Evolutionary conservation across 2,797 vertebrate genomes (phyloP), one percentile per base, ranked within the genome.

Genomic region (Mus caroli): DNA sequence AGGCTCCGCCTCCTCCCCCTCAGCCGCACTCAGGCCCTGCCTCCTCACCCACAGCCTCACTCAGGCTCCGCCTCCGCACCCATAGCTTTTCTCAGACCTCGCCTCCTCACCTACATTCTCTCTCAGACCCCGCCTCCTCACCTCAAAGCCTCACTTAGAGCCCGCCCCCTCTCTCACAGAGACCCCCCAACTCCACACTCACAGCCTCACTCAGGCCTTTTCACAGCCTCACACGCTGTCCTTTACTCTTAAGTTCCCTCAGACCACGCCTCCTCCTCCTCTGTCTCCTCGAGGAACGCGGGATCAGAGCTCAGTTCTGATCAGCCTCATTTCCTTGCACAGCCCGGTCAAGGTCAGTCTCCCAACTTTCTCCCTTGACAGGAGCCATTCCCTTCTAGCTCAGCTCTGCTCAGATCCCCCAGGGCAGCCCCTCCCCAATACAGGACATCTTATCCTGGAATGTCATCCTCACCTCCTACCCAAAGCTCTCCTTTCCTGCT

Each of bases 381-480:
- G 43, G 0, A 15, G 6, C 26, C 11, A 17, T 6, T 46, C 4
- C n/a, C 26, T 22, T 31, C 7, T 14, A 4, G 24, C 60, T 1
- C 22, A 73, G 40, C 67, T 22, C 34, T 12, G 4, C 12, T 14
- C 14, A 24, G 14, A 58, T 50, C 37, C 28, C 19, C 17, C 10
- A 31, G 28, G 60, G 43, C 77, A 6, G 77, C 34, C 0, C 9
- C 31, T 28, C 71, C 46, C 11, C 46, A 14, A 15, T 6, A 14
- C 24, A 13, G 6, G 31, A 64, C 31, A 26, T 4, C 11, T 84
- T 11, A 43, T 46, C 58, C 58, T 24, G 37, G 71, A 4, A 75
- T 14, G 20, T 22, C 58, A 20, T 34, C 15, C 54, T 28, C 7
- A 5, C 12, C 56, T 56, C 10, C 34, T 13, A 26, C 24, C 5